These are phyloP conservation scores for Eptatretus atami DNA, from an alignment of 2,797 vertebrate genomes.

Conservation along the genomic window DNA sequence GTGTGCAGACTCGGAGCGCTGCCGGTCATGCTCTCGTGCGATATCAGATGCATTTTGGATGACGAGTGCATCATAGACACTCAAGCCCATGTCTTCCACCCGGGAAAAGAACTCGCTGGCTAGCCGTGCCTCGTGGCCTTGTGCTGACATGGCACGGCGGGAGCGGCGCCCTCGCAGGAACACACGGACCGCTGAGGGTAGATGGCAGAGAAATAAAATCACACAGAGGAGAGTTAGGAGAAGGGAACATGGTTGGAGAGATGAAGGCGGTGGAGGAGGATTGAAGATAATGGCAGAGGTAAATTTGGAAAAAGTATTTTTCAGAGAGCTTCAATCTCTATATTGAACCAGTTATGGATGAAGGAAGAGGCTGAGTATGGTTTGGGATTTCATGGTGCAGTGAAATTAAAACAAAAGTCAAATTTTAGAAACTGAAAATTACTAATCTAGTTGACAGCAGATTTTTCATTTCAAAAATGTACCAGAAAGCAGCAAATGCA, in stretches of 20 bases:
- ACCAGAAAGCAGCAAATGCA: no score
- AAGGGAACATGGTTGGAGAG: no score
- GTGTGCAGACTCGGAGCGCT: constrained; percentile 29
- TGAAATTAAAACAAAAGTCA: no score
- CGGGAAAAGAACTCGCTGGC: constrained; percentile 64
- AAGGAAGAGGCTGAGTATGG: no score
- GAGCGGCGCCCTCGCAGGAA: constrained; percentile 40
- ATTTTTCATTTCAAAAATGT: no score
- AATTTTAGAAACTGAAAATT: no score
- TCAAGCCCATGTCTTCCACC: constrained; percentile 81
- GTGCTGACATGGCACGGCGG: constrained; percentile 22
- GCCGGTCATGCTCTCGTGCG: constrained; percentile 34
- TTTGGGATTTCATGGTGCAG: no score
- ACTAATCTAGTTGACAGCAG: no score
- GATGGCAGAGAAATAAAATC: not conserved
- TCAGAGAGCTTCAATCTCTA: no score
- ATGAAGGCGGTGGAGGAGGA: not conserved
- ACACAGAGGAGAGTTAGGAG: not conserved
- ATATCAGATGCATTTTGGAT: constrained; percentile 56
- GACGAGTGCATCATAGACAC: constrained; percentile 55
- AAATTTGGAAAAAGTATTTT: not conserved
- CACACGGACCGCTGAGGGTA: constrained; percentile 31
- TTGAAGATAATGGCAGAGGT: not conserved
- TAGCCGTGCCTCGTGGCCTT: constrained; percentile 25
- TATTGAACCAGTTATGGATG: no score